These are phyloP conservation scores for Euclidia mi DNA, from an alignment of 2,888 invertebrate genomes.

Conservation along the genomic window DNA sequence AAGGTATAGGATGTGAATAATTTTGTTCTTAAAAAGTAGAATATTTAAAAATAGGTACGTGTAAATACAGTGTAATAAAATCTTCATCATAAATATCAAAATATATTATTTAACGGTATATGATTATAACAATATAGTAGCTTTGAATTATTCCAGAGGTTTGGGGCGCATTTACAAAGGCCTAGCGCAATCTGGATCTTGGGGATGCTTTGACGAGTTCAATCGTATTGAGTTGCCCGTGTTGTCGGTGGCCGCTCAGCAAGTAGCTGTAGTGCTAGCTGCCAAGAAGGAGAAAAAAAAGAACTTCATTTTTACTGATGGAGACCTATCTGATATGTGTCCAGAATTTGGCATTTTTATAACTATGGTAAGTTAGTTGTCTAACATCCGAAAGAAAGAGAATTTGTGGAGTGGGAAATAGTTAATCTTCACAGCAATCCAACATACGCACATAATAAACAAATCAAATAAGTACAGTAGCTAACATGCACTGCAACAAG, in stretches of 20 bases:
- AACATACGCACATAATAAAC: no score
- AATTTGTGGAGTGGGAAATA: no score
- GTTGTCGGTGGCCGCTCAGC: conserved; percentile 96
- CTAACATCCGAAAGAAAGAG: no score
- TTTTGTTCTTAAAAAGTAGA: no score
- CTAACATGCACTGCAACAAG: no score
- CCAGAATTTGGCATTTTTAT: conserved; percentile 99
- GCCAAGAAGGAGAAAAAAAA: conserved; percentile 98
- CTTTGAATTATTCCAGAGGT: conserved; percentile 92
- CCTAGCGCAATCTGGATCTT: conserved; percentile 98
- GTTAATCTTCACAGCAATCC: no score
- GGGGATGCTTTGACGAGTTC: conserved; percentile 99
- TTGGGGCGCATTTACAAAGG: conserved; percentile 99
- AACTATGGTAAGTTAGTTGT: conserved; percentile 93
- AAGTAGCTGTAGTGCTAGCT: conserved; percentile 97
- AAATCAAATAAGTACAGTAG: no score
- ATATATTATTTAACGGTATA: no score
- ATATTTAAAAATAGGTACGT: no score
- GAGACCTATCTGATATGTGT: conserved; percentile 97
- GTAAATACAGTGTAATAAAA: no score
- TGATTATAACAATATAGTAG: not conserved
- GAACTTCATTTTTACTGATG: conserved; percentile 97
- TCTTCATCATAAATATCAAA: no score
- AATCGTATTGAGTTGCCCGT: conserved; percentile 98
- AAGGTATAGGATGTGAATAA: no score